These are phyloP conservation scores for Ancistrus triradiatus DNA, from an alignment of 2,113 vertebrate species.

Conservation along the genomic window DNA sequence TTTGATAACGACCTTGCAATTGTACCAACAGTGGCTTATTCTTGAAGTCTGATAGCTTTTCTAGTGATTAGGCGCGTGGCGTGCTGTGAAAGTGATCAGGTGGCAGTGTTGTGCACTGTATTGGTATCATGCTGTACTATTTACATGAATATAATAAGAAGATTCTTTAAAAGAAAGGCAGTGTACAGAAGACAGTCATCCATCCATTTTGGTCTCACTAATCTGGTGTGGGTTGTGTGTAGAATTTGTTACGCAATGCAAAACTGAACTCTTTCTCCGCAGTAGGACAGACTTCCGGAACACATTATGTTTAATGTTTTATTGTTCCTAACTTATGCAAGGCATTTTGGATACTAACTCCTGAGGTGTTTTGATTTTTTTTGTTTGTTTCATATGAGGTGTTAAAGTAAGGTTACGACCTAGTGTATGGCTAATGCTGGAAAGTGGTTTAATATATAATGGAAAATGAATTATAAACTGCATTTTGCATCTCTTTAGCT, in stretches of 20 bases:
- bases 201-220: slow-evolving; percentile 65
- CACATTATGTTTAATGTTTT: not conserved
- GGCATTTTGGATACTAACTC: no score
- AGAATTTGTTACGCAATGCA: not conserved
- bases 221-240: slow-evolving; percentile 52
- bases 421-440: no score
- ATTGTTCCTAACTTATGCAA: slow-evolving; percentile 11
- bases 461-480: no score
- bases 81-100: slow-evolving; percentile 77
- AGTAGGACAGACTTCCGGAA: slow-evolving; percentile 16
- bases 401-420: no score
- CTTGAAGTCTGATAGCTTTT: slow-evolving; percentile 83
- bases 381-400: no score
- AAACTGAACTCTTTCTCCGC: slow-evolving; percentile 12
- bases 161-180: slow-evolving; percentile 60
- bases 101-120: slow-evolving; percentile 75
- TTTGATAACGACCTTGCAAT: slow-evolving; percentile 95
- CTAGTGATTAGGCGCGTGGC: slow-evolving; percentile 75
- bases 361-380: no score
- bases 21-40: slow-evolving; percentile 99
- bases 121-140: slow-evolving; percentile 77
- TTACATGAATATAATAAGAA: slow-evolving; percentile 70
- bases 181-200: slow-evolving; percentile 71
- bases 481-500: no score
- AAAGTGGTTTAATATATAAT: no score